A percentile compares a stretch with the other conserved stretches of the same genome.
These are phyloP conservation scores for Tortrix viridana DNA, from an alignment of 2,888 invertebrate genomes.

Conservation along the genomic window DNA sequence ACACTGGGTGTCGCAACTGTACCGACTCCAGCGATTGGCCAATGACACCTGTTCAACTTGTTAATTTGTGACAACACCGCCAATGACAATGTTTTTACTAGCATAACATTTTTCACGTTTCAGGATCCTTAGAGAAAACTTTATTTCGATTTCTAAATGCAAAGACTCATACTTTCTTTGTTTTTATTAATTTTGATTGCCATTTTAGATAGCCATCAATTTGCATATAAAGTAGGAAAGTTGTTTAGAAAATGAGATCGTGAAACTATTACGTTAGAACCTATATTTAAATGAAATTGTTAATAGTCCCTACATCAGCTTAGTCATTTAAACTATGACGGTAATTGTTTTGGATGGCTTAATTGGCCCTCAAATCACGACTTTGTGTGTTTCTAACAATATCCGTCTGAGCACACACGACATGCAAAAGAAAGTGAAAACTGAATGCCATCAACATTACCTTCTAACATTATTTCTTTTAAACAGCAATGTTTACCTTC, in stretches of 20 bases:
- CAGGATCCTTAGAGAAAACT: background rate
- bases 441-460: constrained; percentile 36
- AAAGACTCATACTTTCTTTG: too few species aligned
- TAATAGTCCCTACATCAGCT: constrained; percentile 38
- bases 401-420: constrained; percentile 50
- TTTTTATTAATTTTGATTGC: too few species aligned
- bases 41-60: constrained; percentile 39
- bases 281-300: constrained; percentile 15
- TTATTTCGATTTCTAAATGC: too few species aligned
- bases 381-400: constrained; percentile 50
- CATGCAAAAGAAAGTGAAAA: constrained; percentile 58
- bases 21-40: constrained; percentile 42
- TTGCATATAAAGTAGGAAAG: too few species aligned
- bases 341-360: constrained; percentile 59
- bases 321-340: constrained; percentile 44
- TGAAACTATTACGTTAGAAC: constrained; percentile 16
- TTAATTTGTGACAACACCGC: constrained; percentile 35
- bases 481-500: background rate
- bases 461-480: constrained; percentile 12
- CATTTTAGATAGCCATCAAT: too few species aligned
- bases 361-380: constrained; percentile 57
- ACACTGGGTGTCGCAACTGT: constrained; percentile 53
- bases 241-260: constrained; percentile 5
- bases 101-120: constrained; percentile 17
- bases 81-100: constrained; percentile 17